A percentile compares a stretch with the other conserved stretches of the same genome.
Evolutionary conservation across 1,140 invertebrate genomes (phyloP).

Genomic region (Nomia melanderi): DNA sequence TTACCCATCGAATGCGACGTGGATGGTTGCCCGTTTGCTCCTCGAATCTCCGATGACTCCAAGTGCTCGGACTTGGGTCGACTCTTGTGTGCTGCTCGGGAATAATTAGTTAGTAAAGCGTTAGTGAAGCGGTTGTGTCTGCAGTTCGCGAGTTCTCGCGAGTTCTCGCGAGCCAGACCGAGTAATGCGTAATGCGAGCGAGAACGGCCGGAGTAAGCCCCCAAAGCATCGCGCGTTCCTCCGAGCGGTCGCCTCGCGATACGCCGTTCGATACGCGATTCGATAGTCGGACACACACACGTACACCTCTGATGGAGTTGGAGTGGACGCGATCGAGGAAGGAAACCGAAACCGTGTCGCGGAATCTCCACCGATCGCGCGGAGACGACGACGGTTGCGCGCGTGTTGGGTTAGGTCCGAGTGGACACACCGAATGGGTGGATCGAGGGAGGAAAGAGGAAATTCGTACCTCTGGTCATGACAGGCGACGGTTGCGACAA

Average conservation of each 20-base stretch:
- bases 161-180: background rate
- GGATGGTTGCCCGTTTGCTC: slow-evolving; percentile 63
- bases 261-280: background rate
- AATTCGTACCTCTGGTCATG: slow-evolving; percentile 87
- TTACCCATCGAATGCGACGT: slow-evolving; percentile 79
- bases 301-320: too few species aligned
- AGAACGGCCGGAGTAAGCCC: slow-evolving; percentile 7
- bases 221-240: background rate
- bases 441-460: background rate
- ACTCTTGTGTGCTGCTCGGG: slow-evolving; percentile 77
- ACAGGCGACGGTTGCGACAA: slow-evolving; percentile 94
- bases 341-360: too few species aligned
- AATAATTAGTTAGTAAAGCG: slow-evolving; percentile 77
- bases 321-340: too few species aligned
- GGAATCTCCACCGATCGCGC: too few species aligned
- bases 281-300: too few species aligned
- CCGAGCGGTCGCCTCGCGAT: background rate
- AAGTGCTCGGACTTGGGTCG: slow-evolving; percentile 79
- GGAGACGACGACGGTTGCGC: too few species aligned
- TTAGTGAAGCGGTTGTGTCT: slow-evolving; percentile 71
- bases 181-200: background rate
- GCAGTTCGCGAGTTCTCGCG: background rate
- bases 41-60: slow-evolving; percentile 66
- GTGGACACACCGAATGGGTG: background rate
- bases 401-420: too few species aligned